Conservation (phyloP, 2,113 vertebrate genomes). For the Carlito syrichta region DNA sequence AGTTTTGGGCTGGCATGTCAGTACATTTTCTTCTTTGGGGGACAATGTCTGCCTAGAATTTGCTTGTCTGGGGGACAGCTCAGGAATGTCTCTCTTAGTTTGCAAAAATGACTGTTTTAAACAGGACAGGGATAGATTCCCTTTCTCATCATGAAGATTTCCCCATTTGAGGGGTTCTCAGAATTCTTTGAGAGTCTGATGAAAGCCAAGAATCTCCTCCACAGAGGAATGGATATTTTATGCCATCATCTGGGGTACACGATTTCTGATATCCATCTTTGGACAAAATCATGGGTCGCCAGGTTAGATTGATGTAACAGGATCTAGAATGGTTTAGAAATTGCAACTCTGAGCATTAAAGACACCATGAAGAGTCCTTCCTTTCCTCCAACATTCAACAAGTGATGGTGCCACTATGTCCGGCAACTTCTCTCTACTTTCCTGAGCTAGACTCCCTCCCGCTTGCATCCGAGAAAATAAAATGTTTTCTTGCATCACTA, state of each 20-base stretch:
- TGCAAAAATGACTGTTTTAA: not conserved
- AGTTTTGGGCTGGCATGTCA: not conserved
- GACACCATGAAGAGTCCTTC: fast-evolving
- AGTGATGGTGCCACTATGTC: fast-evolving
- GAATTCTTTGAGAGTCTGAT: not conserved
- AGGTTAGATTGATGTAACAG: not conserved
- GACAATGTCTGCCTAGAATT: not conserved
- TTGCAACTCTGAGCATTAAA: not conserved
- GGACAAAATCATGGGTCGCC: fast-evolving
- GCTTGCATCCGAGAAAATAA: slow-evolving; percentile 6
- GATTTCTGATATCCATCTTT: not conserved
- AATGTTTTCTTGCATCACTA: slow-evolving; percentile 10
- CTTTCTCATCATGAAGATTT: not conserved
- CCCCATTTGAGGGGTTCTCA: not conserved
- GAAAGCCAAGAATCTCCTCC: not conserved
- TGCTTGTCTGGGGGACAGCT: fast-evolving
- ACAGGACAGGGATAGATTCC: fast-evolving
- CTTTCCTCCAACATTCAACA: not conserved
- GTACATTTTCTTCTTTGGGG: not conserved
- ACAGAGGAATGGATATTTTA: not conserved
- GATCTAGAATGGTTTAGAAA: not conserved
- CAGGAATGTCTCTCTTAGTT: not conserved
- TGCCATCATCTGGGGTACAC: too few relatives aligned
- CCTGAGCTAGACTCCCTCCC: not conserved
- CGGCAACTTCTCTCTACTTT: not conserved